Evolutionary conservation across 2,888 invertebrate genomes (phyloP), one percentile per base, ranked within the genome.

Genomic region (Ophion costatus): DNA sequence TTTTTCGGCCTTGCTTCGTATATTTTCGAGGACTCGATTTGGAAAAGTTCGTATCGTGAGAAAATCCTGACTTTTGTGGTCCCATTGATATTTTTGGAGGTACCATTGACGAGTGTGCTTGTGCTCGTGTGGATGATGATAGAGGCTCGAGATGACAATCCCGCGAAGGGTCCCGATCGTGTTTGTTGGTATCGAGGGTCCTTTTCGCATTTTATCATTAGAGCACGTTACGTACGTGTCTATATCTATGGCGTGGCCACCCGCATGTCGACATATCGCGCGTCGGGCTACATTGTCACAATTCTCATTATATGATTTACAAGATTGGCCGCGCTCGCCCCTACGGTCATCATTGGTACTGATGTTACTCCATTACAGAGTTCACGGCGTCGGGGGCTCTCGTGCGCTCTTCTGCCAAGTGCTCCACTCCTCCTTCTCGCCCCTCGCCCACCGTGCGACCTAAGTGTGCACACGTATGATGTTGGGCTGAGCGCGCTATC

Each of bases 271-370:
- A 20, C 71, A 59, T 71, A 71, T 80, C 67, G 56, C 45, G 64
- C 45, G 63, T 83, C 70, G 71, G 45, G 70, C 22, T 33, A 33
- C 24, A 51, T 51, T 57, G 70, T 33, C 11, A 11, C 83, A 80
- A 83, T 83, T 80, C 80, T 59, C 71, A 80, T 76, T 83, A 80
- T 76, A 76, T 64, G 83, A 83, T 83, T 83, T 76, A 80, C 71
- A 67, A 80, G 70, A 76, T 64, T 75, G 76, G 56, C 24, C 79
- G 71, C 38, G 38, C 59, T 76, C 80, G 64, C 70, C 75, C 69
- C 69, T 20, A 73, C 80, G 73, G 24, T 73, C 57, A 57, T 80
- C 71, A 71, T 73, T 57, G 66, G 64, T 80, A 70, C 64, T 71
- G 82, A 78, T 69, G 75, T 75, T 70, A 59, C 79, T 83, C 79